Base-by-base conservation (phyloP, 2,888 invertebrate genomes). In the Rhagium mordax region DNA sequence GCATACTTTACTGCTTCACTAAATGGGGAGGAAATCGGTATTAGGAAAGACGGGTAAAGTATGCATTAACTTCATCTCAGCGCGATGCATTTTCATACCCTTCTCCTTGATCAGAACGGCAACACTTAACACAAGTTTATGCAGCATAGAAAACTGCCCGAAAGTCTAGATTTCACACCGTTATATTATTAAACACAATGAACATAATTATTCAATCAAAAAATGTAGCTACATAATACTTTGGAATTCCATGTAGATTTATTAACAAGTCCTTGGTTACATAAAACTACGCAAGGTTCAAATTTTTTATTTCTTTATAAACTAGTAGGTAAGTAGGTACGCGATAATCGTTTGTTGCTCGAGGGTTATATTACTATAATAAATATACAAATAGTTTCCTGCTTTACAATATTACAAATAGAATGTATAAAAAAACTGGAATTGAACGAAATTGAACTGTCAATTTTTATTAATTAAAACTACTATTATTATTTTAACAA, bases 1-100 rank as follows among this genome's bases (percentile, higher is more conserved):
- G 87, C 87, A 85, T 85, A 86, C 86, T 86, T 86, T 86, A 83
- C 84, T 85, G 84, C 81, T 66, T 81, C 79, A 79, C 81, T 82
- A 86, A 87, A 87, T 86, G 87, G 87, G 81, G 84, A 84, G 85
- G 85, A 86, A 86, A 86, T 87, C 85, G 81, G 81, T 74, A 78
- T 77, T 79, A 78, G 71, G 68, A 69, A 65, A 72, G 65, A 29
- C 5, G 51, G n/a, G 29, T 65, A 61, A 69, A 57, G 74, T 66
- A 41, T 20, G 15, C 57, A 47, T 41, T 57, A 81, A 79, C 73
- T 75, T 78, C 71, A n/a, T 71, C 77, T 51, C 20, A 27, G 16
- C 65, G 24, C 51, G 24, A 16, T 16, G 60, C 8, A 59, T 59
- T 59, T 15, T 24, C 2, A 21, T 20, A 59, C 16, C 57, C 57